Percentiles rank a stretch among this genome's conserved stretches.
Conservation (phyloP, 2,888 invertebrate species). For the Xylota segnis region DNA sequence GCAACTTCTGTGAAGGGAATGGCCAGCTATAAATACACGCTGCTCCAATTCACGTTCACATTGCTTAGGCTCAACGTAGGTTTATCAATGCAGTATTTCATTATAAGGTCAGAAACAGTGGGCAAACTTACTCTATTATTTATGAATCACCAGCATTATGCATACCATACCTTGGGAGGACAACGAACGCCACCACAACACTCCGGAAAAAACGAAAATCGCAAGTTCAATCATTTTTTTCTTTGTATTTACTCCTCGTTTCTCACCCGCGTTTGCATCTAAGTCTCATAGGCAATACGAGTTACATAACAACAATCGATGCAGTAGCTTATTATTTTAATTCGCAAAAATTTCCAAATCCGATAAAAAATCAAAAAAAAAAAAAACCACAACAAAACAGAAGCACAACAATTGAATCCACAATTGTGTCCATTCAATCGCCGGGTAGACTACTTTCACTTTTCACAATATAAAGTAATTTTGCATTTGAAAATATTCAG, state of each 20-base stretch:
- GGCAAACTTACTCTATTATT: neutral
- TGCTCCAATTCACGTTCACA: neutral
- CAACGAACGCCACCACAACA: conserved; percentile 62
- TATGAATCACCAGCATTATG: neutral
- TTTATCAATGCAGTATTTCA: neutral
- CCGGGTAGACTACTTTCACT: conserved; percentile 69
- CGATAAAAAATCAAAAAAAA: conserved; percentile 5
- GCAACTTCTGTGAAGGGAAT: too few relatives aligned
- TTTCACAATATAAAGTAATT: conserved; percentile 56
- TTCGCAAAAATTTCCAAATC: conserved; percentile 38
- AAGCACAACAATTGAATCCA: conserved; percentile 50
- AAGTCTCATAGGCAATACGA: conserved; percentile 10
- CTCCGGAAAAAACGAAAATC: conserved; percentile 60
- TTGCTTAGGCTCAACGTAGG: too few relatives aligned
- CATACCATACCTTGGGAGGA: conserved; percentile 53
- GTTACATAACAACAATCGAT: conserved; percentile 69
- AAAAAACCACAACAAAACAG: neutral
- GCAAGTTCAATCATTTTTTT: conserved; percentile 68
- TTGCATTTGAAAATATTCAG: conserved; percentile 58
- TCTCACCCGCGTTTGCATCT: neutral
- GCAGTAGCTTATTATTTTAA: conserved; percentile 48
- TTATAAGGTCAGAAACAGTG: neutral
- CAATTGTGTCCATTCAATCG: conserved; percentile 64
- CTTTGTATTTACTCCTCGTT: neutral
- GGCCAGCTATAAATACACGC: neutral